phyloP scores from a whole-genome alignment of 2,797 vertebrate genomes.

The Acanthiza pusilla region DNA sequence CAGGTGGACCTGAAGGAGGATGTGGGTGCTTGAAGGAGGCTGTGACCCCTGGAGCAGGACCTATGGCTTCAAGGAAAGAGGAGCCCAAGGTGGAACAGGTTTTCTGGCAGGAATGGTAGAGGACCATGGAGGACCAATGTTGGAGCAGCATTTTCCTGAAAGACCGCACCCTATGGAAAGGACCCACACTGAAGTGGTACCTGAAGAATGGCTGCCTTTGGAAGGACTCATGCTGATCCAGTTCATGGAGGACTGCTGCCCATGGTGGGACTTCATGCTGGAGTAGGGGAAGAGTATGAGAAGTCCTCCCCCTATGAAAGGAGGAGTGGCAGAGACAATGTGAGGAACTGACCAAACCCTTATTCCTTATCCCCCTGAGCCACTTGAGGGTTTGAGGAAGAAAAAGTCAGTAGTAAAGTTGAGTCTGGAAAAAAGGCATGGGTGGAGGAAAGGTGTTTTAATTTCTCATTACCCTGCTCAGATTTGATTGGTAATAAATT shows the following conservation, averaged over 20 bases:
- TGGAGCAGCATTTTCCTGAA: not conserved
- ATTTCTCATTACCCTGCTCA: not conserved
- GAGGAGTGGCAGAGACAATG: not conserved
- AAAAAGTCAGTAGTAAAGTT: not conserved
- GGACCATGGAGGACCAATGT: fast-evolving
- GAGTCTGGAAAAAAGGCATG: not conserved
- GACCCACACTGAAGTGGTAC: not conserved
- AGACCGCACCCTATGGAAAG: not conserved
- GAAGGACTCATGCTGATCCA: not conserved
- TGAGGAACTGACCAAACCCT: not conserved
- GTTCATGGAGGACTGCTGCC: not conserved
- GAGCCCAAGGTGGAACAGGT: fast-evolving
- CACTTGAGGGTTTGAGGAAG: fast-evolving
- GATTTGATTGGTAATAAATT: not conserved
- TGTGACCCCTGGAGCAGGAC: not conserved
- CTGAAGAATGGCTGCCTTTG: not conserved
- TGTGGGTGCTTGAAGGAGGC: not conserved
- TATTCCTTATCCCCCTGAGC: not conserved
- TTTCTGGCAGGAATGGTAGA: not conserved
- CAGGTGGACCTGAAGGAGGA: not conserved
- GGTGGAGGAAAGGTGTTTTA: not conserved
- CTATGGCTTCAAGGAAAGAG: not conserved
- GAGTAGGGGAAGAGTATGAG: not conserved
- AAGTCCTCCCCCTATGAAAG: not conserved
- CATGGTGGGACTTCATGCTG: not conserved